phyloP scores from a whole-genome alignment of 2,888 invertebrate genomes.

The Chorisops tibialis region DNA sequence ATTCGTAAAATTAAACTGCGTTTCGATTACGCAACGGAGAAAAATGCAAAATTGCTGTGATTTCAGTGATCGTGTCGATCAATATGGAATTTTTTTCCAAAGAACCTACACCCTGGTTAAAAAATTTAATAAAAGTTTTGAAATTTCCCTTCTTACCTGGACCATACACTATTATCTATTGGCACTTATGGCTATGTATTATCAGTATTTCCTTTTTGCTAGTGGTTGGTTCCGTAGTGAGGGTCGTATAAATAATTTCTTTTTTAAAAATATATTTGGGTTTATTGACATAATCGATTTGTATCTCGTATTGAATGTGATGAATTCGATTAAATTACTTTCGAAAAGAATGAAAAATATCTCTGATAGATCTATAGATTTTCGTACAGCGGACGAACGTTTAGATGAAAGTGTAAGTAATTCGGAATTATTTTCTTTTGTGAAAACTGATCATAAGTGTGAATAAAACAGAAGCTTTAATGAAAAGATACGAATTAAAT shows the following conservation, averaged over 20 bases:
- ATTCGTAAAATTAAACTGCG: no score
- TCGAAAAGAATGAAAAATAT: neutral
- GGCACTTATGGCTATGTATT: neutral
- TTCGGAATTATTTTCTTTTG: no score
- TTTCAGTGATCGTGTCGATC: no score
- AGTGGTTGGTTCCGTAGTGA: no score
- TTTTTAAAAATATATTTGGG: neutral
- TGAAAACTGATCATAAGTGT: no score
- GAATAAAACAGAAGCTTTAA: no score
- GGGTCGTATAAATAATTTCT: no score
- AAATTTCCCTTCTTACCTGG: neutral
- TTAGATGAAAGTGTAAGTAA: neutral
- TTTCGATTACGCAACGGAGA: no score
- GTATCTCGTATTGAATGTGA: neutral
- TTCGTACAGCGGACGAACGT: neutral
- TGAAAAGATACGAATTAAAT: no score
- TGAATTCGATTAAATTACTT: neutral
- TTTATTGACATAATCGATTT: neutral
- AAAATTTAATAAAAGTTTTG: neutral
- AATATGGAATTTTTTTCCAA: no score
- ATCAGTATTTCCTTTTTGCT: neutral
- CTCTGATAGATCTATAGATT: neutral
- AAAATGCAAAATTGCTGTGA: no score
- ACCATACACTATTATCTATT: neutral
- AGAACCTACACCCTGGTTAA: no score